These are phyloP conservation scores for Tenualosa thibaudeaui DNA, from an alignment of 2,797 vertebrate genomes.

Conservation along the genomic window DNA sequence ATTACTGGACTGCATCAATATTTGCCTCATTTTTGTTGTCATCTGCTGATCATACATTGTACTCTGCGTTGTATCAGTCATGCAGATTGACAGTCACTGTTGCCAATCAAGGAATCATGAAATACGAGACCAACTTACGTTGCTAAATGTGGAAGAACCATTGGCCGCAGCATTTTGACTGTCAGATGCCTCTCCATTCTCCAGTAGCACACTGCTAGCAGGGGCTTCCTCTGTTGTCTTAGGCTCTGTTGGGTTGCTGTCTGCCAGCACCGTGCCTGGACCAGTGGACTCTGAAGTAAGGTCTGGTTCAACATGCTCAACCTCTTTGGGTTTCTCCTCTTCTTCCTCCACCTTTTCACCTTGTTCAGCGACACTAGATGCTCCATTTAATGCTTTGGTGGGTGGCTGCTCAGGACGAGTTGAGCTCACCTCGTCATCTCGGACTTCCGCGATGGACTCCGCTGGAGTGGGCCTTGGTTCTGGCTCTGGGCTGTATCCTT, in stretches of 20 bases:
- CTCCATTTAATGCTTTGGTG: slow-evolving; percentile 32
- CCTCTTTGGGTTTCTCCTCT: slow-evolving; percentile 33
- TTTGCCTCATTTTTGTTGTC: background rate
- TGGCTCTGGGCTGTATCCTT: slow-evolving; percentile 50
- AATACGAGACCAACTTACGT: slow-evolving; percentile 56
- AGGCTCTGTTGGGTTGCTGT: slow-evolving; percentile 57
- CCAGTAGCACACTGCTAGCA: slow-evolving; percentile 23
- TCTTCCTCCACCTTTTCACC: slow-evolving; percentile 22
- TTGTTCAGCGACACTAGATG: background rate
- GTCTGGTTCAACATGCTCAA: slow-evolving; percentile 41
- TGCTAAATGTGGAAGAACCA: slow-evolving; percentile 27
- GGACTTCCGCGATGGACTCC: slow-evolving; percentile 9
- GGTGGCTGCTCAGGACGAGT: slow-evolving; percentile 43
- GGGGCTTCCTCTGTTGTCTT: slow-evolving; percentile 27
- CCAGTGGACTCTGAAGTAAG: slow-evolving; percentile 38
- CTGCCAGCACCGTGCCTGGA: slow-evolving; percentile 49
- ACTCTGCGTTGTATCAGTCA: background rate
- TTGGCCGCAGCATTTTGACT: slow-evolving; percentile 36
- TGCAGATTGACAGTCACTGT: background rate
- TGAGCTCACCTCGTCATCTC: slow-evolving; percentile 48
- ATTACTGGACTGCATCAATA: background rate
- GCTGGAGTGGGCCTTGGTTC: slow-evolving; percentile 42
- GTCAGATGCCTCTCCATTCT: slow-evolving; percentile 57
- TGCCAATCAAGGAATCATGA: background rate
- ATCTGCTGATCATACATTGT: too few species aligned